Percentiles rank a stretch among this genome's conserved stretches.
Conservation (phyloP, 2,888 invertebrate genomes). For the Sarcophaga rosellei region DNA sequence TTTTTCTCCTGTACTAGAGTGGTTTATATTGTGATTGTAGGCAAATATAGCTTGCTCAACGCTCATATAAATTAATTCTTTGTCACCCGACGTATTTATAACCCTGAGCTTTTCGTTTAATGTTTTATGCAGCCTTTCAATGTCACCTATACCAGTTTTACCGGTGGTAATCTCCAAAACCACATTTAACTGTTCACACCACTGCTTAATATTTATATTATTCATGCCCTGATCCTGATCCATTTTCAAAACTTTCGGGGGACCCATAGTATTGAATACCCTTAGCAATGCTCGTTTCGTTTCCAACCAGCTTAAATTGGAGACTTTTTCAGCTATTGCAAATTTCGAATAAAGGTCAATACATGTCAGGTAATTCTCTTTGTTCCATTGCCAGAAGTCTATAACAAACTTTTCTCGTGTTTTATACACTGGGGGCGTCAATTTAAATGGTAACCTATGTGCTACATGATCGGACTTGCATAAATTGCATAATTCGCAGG, state of each 20-base stretch:
- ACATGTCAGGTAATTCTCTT: constrained; percentile 55
- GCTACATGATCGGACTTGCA: constrained; percentile 61
- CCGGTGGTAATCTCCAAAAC: constrained; percentile 55
- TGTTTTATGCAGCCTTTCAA: constrained; percentile 62
- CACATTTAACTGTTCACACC: constrained; percentile 55
- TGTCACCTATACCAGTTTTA: constrained; percentile 58
- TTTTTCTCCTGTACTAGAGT: constrained; percentile 38
- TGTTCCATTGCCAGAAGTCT: not conserved
- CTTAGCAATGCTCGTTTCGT: constrained; percentile 47
- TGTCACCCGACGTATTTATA: constrained; percentile 45
- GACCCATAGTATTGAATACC: not conserved
- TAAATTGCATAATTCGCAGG: constrained; percentile 59
- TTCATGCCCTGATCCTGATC: constrained; percentile 58
- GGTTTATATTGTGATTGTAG: constrained; percentile 42
- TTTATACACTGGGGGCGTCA: constrained; percentile 43
- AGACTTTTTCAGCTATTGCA: constrained; percentile 13
- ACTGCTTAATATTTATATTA: constrained; percentile 42
- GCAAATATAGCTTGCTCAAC: constrained; percentile 43
- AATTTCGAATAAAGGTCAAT: constrained; percentile 56
- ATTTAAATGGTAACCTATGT: constrained; percentile 57
- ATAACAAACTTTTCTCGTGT: constrained; percentile 38
- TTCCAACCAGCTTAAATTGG: constrained; percentile 48
- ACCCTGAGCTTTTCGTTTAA: constrained; percentile 59
- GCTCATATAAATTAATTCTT: constrained; percentile 35
- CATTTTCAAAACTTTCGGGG: constrained; percentile 28